Percentiles rank a stretch among this genome's conserved stretches.
phyloP scores from a whole-genome alignment of 2,113 vertebrate species.

The Leiothrix lutea region DNA sequence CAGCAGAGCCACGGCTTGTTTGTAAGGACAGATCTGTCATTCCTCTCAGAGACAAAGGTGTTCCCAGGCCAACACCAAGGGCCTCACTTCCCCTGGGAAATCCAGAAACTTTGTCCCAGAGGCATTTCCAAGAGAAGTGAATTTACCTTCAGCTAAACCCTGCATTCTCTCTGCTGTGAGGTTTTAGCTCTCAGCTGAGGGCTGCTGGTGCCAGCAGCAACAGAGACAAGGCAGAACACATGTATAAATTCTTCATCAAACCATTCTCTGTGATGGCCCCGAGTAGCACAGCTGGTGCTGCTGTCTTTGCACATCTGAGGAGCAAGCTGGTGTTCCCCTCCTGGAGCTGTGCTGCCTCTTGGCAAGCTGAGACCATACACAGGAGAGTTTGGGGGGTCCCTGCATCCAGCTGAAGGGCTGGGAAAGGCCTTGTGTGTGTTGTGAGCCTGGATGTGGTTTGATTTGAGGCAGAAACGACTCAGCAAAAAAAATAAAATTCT shows the following conservation, averaged over 20 bases:
- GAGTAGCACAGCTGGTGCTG: neutral
- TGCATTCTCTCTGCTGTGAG: neutral
- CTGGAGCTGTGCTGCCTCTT: neutral
- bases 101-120: neutral
- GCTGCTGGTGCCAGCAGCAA: neutral
- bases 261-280: neutral
- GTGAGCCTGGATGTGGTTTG: neutral
- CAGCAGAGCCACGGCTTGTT: too few species aligned
- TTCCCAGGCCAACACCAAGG: accelerated
- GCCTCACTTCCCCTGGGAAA: neutral
- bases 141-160: neutral
- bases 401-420: neutral
- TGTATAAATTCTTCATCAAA: neutral
- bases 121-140: neutral
- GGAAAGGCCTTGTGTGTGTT: neutral
- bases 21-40: too few species aligned
- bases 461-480: neutral
- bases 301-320: neutral
- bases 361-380: neutral
- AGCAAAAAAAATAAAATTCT: neutral
- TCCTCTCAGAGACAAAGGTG: neutral
- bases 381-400: neutral
- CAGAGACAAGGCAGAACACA: neutral
- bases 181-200: neutral
- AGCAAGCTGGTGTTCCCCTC: neutral